phyloP scores from a whole-genome alignment of 2,888 invertebrate genomes.

The Stictocephala bisonia region DNA sequence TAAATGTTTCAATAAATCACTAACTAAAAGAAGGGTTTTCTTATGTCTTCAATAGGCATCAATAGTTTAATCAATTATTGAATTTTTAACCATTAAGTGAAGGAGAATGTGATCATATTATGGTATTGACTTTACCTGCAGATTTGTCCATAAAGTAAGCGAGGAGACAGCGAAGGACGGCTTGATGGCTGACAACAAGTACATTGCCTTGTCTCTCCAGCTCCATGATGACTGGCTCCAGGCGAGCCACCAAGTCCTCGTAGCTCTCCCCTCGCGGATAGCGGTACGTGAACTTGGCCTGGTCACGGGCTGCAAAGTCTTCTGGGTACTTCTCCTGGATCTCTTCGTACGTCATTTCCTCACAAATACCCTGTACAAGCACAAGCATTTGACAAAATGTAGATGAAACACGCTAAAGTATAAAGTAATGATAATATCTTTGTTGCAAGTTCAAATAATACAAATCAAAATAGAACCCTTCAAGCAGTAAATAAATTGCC shows the following conservation, averaged over 20 bases:
- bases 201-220: constrained; percentile 97
- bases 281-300: constrained; percentile 96
- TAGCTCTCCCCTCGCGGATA: constrained; percentile 92
- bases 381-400: no score
- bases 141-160: constrained; percentile 98
- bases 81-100: no score
- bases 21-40: neutral
- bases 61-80: no score
- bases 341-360: constrained; percentile 99
- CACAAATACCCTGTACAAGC: constrained; percentile 95
- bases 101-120: no score
- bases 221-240: constrained; percentile 99
- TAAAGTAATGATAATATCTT: no score
- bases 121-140: constrained; percentile 73
- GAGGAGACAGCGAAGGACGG: constrained; percentile 92
- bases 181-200: constrained; percentile 96
- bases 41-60: neutral
- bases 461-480: no score
- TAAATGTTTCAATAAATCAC: no score
- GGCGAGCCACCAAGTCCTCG: constrained; percentile 95
- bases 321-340: constrained; percentile 93
- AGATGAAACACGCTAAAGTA: no score
- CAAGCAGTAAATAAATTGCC: no score
- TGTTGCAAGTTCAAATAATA: no score
- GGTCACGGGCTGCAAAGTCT: constrained; percentile 95